Conservation (phyloP, 1,140 invertebrate species). For the Listronotus oregonensis region DNA sequence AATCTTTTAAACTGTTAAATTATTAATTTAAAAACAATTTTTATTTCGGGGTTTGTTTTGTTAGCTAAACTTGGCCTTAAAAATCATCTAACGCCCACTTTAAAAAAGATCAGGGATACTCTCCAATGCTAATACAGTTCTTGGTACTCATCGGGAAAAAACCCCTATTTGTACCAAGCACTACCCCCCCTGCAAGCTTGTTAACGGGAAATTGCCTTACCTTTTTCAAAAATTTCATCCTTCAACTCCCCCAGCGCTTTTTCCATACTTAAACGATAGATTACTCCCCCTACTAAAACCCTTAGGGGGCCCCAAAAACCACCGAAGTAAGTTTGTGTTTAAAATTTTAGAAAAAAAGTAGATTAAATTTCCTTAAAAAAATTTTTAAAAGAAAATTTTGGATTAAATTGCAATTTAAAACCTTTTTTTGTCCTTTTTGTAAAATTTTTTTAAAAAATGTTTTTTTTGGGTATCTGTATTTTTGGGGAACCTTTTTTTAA, state of each 20-base stretch:
- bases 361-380: too few species aligned
- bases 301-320: slow-evolving; percentile 40
- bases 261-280: slow-evolving; percentile 37
- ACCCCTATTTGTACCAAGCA: slow-evolving; percentile 50
- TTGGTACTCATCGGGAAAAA: slow-evolving; percentile 65
- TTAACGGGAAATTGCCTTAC: slow-evolving; percentile 27
- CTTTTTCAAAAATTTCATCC: slow-evolving; percentile 38
- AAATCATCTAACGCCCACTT: slow-evolving; percentile 27
- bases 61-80: background rate
- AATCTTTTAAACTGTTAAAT: too few species aligned
- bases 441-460: too few species aligned
- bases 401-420: too few species aligned
- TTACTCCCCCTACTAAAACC: slow-evolving; percentile 43
- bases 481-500: too few species aligned
- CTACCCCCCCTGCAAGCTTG: slow-evolving; percentile 40
- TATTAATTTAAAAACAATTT: too few species aligned
- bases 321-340: slow-evolving; percentile 40
- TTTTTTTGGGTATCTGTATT: too few species aligned
- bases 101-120: slow-evolving; percentile 68
- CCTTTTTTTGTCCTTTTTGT: too few species aligned
- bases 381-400: too few species aligned
- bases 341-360: too few species aligned
- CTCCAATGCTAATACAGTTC: slow-evolving; percentile 64
- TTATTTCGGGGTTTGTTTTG: too few species aligned
- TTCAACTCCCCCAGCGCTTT: slow-evolving; percentile 39